Base-by-base conservation (phyloP, 2,888 invertebrate genomes). In the Lasioglossum malachurum region DNA sequence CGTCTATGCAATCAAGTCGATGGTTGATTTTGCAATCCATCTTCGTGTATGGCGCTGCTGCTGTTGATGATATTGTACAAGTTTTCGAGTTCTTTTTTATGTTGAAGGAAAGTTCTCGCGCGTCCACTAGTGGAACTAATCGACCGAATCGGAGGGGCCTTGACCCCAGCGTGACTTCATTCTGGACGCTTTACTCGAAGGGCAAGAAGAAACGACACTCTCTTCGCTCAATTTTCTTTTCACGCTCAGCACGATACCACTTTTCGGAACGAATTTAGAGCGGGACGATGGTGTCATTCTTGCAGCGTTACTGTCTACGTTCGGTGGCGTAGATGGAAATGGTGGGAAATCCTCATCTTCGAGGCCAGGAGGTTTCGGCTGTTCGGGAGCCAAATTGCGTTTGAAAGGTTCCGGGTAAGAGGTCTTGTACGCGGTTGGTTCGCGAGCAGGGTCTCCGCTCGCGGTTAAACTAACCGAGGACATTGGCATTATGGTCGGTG, bases 101-200 rank as follows among this genome's bases (percentile, higher is more conserved):
- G 31, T 4, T n/a, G 31, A 44, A 38, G 12, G 19, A 71, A 35
- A n/a, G 19, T 5, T 60, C 31, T 23, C 74, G 46, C 78, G 12
- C 31, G 31, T 69, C 7, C 14, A 19, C 44, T 23, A 38, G 23
- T 38, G 5, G 0, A 41, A 38, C n/a, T 78, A 81, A 73, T 81
- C 82, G 14, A 73, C 7, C 12, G 80, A 78, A n/a, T 94, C 94
- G 27, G 91, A 81, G n/a, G 95, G 94, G 57, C 93, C 94, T 80
- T 94, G 94, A 67, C 94, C 94, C 95, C 94, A 95, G 67, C 94
- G 92, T 27, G 95, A 94, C 80, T 94, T 94, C 78, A 92, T 92
- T 87, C 94, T 92, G 64, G 92, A 86, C 12, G 87, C 64, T 87
- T 94, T 95, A 12, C 75, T 71, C 8, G 92, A 80, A n/a, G 90